phyloP scores from a whole-genome alignment of 2,113 vertebrate genomes.

The Lophura nycthemera region DNA sequence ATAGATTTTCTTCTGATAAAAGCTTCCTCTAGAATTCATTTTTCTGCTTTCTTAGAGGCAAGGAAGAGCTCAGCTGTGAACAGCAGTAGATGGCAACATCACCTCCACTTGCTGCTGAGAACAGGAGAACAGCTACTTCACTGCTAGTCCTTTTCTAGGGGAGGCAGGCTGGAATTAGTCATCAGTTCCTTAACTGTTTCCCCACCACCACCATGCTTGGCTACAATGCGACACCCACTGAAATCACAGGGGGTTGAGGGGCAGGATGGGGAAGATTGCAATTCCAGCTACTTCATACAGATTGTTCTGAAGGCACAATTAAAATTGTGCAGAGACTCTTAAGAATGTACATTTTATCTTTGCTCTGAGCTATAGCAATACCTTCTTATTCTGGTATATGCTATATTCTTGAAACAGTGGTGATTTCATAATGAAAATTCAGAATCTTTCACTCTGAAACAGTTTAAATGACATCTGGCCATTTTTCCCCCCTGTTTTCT shows the following conservation, averaged over 20 bases:
- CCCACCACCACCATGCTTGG: no score
- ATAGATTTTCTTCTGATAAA: background rate
- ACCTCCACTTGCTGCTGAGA: background rate
- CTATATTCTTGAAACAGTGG: background rate
- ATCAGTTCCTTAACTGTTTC: background rate
- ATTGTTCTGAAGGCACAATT: background rate
- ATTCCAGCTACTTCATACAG: background rate
- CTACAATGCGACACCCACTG: background rate
- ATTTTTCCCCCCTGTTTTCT: background rate
- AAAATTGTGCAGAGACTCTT: background rate
- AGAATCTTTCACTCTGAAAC: background rate
- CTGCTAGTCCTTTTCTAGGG: background rate
- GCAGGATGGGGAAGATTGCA: rapidly evolving
- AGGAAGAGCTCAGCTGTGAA: no score
- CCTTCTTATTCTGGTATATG: background rate
- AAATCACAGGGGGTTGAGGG: background rate
- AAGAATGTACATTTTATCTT: background rate
- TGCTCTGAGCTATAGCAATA: background rate
- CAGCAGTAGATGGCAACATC: background rate
- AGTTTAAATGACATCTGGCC: background rate
- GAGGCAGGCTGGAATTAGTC: background rate
- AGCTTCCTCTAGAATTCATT: background rate
- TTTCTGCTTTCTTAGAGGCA: background rate
- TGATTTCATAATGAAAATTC: background rate
- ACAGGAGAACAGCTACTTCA: background rate